A percentile compares a stretch with the other conserved stretches of the same genome.
These are phyloP conservation scores for Eriosoma lanigerum DNA, from an alignment of 1,140 invertebrate species.

Conservation along the genomic window DNA sequence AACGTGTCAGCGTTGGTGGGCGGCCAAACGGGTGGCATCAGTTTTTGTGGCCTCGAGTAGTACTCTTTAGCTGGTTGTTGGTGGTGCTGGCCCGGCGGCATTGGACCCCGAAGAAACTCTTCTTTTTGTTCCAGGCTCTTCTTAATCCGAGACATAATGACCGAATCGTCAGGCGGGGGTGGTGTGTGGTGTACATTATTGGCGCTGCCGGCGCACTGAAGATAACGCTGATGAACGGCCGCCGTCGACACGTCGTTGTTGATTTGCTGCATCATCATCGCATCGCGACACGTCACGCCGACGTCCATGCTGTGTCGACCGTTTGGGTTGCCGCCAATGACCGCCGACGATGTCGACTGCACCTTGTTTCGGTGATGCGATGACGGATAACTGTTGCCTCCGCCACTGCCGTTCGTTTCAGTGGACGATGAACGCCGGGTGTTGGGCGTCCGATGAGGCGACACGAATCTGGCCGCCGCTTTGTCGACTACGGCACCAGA, in stretches of 20 bases:
- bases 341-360: not conserved
- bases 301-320: conserved; percentile 50
- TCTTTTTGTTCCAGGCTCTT: conserved; percentile 85
- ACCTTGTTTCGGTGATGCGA: conserved; percentile 12
- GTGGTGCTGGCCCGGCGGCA: conserved; percentile 60
- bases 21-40: conserved; percentile 73
- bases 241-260: not conserved
- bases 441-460: conserved; percentile 17
- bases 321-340: not conserved
- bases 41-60: conserved; percentile 74
- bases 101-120: conserved; percentile 77
- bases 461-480: conserved; percentile 38
- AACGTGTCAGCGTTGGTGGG: conserved; percentile 60
- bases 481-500: conserved; percentile 26
- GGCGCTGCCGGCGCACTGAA: conserved; percentile 55
- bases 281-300: conserved; percentile 33
- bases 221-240: not conserved
- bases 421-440: conserved; percentile 32
- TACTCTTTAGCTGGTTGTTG: conserved; percentile 66
- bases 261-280: not conserved
- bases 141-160: conserved; percentile 71
- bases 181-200: conserved; percentile 53
- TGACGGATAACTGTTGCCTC: not conserved
- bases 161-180: conserved; percentile 63
- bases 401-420: conserved; percentile 9